phyloP scores from a whole-genome alignment of 1,140 invertebrate species.

The Drosophila mauritiana region DNA sequence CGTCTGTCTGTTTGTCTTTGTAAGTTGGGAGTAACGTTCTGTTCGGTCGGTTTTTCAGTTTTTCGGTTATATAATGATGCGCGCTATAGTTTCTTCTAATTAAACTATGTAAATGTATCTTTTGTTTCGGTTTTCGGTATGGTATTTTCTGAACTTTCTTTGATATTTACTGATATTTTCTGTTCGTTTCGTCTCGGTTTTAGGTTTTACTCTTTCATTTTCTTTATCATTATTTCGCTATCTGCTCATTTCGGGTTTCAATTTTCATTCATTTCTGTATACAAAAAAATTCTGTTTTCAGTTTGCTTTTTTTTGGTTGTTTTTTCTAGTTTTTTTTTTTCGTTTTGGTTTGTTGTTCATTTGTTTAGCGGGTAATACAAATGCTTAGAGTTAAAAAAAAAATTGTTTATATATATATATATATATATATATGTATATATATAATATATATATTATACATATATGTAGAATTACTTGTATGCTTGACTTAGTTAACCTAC shows the following conservation, averaged over 20 bases:
- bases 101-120: slow-evolving; percentile 60
- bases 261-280: slow-evolving; percentile 33
- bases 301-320: slow-evolving; percentile 38
- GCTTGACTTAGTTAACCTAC: slow-evolving; percentile 77
- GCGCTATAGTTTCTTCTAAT: slow-evolving; percentile 64
- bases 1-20: slow-evolving; percentile 23
- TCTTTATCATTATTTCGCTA: slow-evolving; percentile 21
- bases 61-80: slow-evolving; percentile 68
- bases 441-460: slow-evolving; percentile 51
- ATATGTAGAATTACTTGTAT: slow-evolving; percentile 68
- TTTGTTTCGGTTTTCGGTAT: slow-evolving; percentile 48
- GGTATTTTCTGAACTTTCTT: slow-evolving; percentile 63
- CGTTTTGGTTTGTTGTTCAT: slow-evolving; percentile 38
- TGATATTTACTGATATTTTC: slow-evolving; percentile 79
- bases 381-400: slow-evolving; percentile 77
- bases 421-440: slow-evolving; percentile 57
- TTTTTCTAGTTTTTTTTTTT: slow-evolving; percentile 32
- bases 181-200: slow-evolving; percentile 54
- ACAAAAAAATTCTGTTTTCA: slow-evolving; percentile 23
- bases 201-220: slow-evolving; percentile 20
- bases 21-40: slow-evolving; percentile 10
- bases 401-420: slow-evolving; percentile 58
- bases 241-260: slow-evolving; percentile 35
- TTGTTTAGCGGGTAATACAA: slow-evolving; percentile 76
- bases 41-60: slow-evolving; percentile 25